phyloP scores from a whole-genome alignment of 37 sponge, comb jelly and placozoan species.

The Spongia lamella region DNA sequence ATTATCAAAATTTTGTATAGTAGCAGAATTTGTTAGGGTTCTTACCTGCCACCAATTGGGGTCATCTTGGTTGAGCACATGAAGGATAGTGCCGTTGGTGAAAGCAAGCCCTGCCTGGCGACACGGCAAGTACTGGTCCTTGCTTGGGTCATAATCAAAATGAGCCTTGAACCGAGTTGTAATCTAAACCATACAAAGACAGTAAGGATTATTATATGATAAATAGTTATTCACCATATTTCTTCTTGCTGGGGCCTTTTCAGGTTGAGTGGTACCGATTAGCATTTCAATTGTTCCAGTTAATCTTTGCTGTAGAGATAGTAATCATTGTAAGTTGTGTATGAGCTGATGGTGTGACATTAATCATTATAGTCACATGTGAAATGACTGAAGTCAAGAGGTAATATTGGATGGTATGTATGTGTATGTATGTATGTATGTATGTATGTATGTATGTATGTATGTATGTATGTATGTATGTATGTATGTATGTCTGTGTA shows the following conservation, averaged over 20 bases:
- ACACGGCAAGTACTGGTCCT: slow-evolving; percentile 59
- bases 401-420: too few species aligned
- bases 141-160: slow-evolving; percentile 62
- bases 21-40: too few species aligned
- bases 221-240: slow-evolving; percentile 19
- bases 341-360: too few species aligned
- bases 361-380: too few species aligned
- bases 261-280: slow-evolving; percentile 17
- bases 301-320: slow-evolving; percentile 20
- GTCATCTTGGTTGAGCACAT: slow-evolving; percentile 69
- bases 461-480: too few species aligned
- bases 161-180: slow-evolving; percentile 28
- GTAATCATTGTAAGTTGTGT: too few species aligned
- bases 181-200: slow-evolving; percentile 7
- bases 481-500: too few species aligned
- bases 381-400: too few species aligned
- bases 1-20: background rate
- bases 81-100: slow-evolving; percentile 55
- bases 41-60: slow-evolving; percentile 83
- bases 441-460: too few species aligned
- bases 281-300: slow-evolving; percentile 40
- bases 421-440: too few species aligned
- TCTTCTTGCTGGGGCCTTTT: slow-evolving; percentile 8
- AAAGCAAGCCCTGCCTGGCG: slow-evolving; percentile 75
- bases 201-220: background rate